A percentile compares a stretch with the other conserved stretches of the same genome.
Conservation (phyloP, 2,113 vertebrate species). For the Nibea coibor region DNA sequence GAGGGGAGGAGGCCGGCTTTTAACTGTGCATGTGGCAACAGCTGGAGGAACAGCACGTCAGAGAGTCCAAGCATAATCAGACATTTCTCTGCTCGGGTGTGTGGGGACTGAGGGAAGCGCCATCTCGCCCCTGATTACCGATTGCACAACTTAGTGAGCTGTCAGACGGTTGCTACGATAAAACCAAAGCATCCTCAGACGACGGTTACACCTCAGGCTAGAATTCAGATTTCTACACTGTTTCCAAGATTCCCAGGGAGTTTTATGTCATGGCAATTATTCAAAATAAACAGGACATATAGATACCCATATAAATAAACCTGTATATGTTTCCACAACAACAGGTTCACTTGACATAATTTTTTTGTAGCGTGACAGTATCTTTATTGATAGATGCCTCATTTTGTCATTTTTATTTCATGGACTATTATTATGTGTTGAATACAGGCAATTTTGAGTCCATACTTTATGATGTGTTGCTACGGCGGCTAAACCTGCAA, state of each 20-base stretch:
- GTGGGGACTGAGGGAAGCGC: conserved; percentile 51
- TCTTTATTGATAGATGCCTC: not conserved
- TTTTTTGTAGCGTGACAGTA: not conserved
- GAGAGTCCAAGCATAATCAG: conserved; percentile 69
- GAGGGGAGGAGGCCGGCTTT: conserved; percentile 59
- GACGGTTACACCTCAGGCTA: conserved; percentile 54
- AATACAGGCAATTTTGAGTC: not conserved
- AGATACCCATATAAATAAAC: not conserved
- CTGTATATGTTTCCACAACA: too few species aligned
- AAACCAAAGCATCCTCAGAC: conserved; percentile 36
- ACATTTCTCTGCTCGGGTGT: conserved; percentile 72
- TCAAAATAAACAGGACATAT: not conserved
- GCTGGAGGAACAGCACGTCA: conserved; percentile 69
- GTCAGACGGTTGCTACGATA: conserved; percentile 58
- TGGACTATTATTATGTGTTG: not conserved
- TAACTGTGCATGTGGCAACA: conserved; percentile 61
- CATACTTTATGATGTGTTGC: not conserved
- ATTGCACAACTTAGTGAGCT: conserved; percentile 68
- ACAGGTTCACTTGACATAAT: not conserved
- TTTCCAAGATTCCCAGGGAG: conserved; percentile 17
- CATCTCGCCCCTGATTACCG: conserved; percentile 59
- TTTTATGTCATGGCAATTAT: not conserved
- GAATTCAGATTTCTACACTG: not conserved
- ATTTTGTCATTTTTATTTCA: not conserved
- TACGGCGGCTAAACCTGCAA: not conserved